Conservation (phyloP, 2,888 invertebrate species). For the Phyto melanocephala region DNA sequence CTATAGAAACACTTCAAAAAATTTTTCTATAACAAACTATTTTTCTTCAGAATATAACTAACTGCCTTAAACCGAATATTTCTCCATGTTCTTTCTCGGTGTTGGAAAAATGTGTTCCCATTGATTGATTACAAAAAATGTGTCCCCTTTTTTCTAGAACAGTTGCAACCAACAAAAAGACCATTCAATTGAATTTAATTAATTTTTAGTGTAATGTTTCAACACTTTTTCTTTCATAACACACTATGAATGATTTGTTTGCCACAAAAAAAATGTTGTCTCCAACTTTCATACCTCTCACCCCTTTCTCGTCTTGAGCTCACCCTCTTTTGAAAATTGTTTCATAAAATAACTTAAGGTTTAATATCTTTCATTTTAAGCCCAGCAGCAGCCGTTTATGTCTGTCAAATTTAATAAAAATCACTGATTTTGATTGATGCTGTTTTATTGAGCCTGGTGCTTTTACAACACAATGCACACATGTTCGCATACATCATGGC, state of each 20-base stretch:
- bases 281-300: not conserved
- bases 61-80: no score
- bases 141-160: not conserved
- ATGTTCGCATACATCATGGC: not conserved
- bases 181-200: conserved; percentile 63
- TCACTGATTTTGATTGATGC: conserved; percentile 78
- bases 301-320: not conserved
- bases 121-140: no score
- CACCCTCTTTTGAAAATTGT: conserved; percentile 8
- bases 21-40: no score
- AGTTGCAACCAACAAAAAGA: conserved; percentile 2
- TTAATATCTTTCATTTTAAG: conserved; percentile 49
- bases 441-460: conserved; percentile 54
- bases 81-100: no score
- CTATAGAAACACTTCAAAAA: no score
- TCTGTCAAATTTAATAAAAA: conserved; percentile 78
- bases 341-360: conserved; percentile 28
- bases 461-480: not conserved
- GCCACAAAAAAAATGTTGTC: conserved; percentile 2
- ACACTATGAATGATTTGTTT: not conserved
- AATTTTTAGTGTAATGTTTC: conserved; percentile 54
- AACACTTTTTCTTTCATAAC: conserved; percentile 43
- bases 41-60: no score
- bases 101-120: no score
- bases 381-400: conserved; percentile 67